Base-by-base conservation (phyloP, 1,140 invertebrate genomes). In the Carcinoscorpius rotundicauda region DNA sequence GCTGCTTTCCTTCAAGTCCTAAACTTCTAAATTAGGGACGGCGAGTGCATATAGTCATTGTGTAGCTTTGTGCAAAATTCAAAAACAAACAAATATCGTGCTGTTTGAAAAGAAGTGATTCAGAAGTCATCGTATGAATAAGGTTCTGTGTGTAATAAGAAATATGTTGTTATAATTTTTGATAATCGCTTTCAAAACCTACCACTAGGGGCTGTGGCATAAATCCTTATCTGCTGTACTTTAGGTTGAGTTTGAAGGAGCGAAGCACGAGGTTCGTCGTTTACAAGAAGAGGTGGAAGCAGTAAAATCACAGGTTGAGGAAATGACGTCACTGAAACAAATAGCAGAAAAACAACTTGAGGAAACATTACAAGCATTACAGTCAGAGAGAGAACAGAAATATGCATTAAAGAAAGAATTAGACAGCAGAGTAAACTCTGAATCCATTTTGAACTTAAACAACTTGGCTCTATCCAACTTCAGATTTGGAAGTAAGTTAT, bases 241-340 rank as follows among this genome's bases (percentile, higher is more conserved):
- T 66, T 87, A 97, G 83, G 93, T 99, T 49, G 97, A 99, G 79
- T 97, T 96, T 81, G 97, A 99, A 84, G 91, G 91, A 68, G 85
- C 91, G 70, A 98, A 98, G 81, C 93, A 98, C 81, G 96, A 99
- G 80, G 90, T 92, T 65, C 84, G 91, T 67, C 83, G 92, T 68
- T 78, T 89, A 5, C 80, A 86, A 75, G 86, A 86, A 74, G 85
- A 86, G 73, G 89, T 94, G 59, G 79, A 82, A 51, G 83, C 85
- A 65, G 74, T 93, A 3, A 85, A 87, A 68, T 75, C 78, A 5
- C 85, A 86, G 71, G 87, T 95, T 71, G 88, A 92, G 72, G 92
- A 97, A 77, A 79, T 92, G 63, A 84, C 85, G 3, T 90, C 90
- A 75, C 80, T 98, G 11, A 95, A 94, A 71, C 87, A 87, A 73